phyloP scores from a whole-genome alignment of 2,797 vertebrate genomes.

The Limosa lapponica region DNA sequence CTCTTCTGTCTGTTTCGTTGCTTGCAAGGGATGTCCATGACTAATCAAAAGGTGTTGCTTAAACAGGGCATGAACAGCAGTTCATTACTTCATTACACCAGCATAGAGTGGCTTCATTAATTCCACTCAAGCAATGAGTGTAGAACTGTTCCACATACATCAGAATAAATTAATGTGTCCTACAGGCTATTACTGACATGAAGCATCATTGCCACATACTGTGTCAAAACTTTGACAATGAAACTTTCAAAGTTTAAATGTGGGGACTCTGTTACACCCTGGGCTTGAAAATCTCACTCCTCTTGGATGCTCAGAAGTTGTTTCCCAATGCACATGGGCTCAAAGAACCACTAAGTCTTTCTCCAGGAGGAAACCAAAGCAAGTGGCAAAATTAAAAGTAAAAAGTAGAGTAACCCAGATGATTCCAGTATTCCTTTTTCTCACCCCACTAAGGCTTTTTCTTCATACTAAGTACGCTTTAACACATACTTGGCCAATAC shows the following conservation, averaged over 20 bases:
- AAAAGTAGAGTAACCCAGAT: neutral
- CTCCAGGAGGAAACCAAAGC: neutral
- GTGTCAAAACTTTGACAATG: neutral
- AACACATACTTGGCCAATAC: neutral
- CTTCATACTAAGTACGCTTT: neutral
- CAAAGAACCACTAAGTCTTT: neutral
- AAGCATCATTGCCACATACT: accelerated
- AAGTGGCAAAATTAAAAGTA: neutral
- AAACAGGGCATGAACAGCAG: neutral
- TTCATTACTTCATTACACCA: neutral
- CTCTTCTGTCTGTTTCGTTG: neutral
- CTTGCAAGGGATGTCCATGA: neutral
- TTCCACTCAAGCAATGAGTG: neutral
- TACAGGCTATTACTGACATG: neutral
- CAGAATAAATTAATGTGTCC: neutral
- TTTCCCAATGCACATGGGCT: neutral
- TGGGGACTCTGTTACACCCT: neutral
- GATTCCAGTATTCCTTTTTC: neutral
- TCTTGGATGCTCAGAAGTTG: neutral
- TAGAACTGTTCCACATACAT: neutral
- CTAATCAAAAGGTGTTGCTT: neutral
- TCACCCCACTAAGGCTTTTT: neutral
- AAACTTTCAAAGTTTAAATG: neutral
- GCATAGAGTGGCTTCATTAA: neutral
- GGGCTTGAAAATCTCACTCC: neutral